Evolutionary conservation across 2,797 vertebrate genomes (phyloP).

Genomic region (Hypotaenidia okinawae): DNA sequence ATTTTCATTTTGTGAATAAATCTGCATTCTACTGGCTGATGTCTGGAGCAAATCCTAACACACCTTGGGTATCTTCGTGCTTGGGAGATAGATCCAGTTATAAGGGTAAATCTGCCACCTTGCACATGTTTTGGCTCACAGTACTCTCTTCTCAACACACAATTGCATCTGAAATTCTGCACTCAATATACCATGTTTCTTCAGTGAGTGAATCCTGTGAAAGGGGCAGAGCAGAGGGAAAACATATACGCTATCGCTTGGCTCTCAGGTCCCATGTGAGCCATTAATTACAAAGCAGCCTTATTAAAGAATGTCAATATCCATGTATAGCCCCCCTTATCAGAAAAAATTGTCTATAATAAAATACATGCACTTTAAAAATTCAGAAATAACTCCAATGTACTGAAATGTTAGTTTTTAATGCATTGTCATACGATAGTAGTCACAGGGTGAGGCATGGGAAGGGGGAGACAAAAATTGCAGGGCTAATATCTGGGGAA

Average conservation of each 20-base stretch:
- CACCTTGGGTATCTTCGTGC: not conserved
- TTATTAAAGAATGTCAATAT: not conserved
- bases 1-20: conserved; percentile 35
- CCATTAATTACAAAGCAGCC: not conserved
- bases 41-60: not conserved
- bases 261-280: not conserved
- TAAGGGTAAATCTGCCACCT: not conserved
- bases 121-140: not conserved
- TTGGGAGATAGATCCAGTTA: not conserved
- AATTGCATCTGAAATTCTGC: not conserved
- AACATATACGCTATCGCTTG: not conserved
- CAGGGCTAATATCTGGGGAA: not conserved
- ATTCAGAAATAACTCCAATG: not conserved
- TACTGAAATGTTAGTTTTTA: not conserved
- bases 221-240: not conserved
- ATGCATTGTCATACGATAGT: not conserved
- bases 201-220: not conserved
- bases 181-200: not conserved
- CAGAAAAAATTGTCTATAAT: not conserved
- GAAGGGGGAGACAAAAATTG: not conserved
- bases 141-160: not conserved
- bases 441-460: not conserved
- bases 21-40: not conserved
- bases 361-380: not conserved
- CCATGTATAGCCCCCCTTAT: not conserved